Conservation (phyloP, 2,113 vertebrate species). For the Zapornia atra region DNA sequence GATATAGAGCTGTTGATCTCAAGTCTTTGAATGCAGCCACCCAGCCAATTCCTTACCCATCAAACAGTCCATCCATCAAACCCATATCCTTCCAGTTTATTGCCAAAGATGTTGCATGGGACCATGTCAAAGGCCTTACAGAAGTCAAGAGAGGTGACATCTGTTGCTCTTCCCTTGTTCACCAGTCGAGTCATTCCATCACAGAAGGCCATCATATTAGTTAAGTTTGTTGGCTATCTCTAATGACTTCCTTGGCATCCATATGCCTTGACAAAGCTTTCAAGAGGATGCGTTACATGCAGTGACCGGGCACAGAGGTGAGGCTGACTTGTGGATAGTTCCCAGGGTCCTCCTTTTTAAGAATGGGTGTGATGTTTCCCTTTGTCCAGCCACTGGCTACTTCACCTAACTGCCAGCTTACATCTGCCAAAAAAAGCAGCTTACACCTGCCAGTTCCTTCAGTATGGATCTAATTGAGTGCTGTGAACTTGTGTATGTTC, state of each 20-base stretch:
- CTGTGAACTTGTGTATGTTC: too few species aligned
- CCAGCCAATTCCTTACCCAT: background rate
- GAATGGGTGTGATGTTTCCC: background rate
- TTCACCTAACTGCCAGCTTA: background rate
- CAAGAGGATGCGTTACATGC: background rate
- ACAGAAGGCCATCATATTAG: background rate
- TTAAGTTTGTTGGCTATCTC: background rate
- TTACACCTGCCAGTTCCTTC: background rate
- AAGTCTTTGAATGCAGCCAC: background rate
- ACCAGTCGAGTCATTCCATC: background rate
- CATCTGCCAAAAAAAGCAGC: background rate
- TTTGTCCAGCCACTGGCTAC: background rate
- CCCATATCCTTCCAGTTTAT: background rate
- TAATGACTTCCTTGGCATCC: background rate
- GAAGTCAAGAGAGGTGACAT: background rate
- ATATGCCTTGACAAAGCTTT: background rate
- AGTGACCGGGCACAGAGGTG: background rate
- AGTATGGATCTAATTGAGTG: background rate
- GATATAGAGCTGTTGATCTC: background rate
- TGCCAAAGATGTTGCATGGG: background rate
- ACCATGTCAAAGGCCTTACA: background rate
- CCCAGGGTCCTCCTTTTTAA: background rate
- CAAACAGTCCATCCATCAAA: background rate
- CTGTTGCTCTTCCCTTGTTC: background rate
- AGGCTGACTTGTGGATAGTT: background rate